phyloP scores from a whole-genome alignment of 1,140 invertebrate genomes.

The Gryllus bimaculatus region DNA sequence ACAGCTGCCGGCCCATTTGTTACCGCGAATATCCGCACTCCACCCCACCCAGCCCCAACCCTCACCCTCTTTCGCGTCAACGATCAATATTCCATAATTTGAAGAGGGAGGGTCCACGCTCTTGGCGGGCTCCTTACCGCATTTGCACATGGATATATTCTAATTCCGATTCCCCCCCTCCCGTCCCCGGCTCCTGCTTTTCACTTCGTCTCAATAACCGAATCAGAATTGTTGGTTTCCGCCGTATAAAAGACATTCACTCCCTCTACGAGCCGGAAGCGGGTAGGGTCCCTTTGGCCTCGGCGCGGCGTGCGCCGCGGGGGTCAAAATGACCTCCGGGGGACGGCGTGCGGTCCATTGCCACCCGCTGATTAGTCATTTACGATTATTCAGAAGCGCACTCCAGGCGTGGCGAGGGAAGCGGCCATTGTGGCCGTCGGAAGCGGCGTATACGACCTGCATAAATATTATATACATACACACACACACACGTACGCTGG shows the following conservation, averaged over 20 bases:
- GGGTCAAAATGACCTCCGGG: neutral
- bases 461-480: neutral
- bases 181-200: neutral
- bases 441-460: neutral
- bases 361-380: neutral
- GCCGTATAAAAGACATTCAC: neutral
- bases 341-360: neutral
- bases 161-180: neutral
- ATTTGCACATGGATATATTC: conserved; percentile 5
- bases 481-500: neutral
- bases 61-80: neutral
- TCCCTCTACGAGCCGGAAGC: neutral
- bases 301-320: too few species aligned
- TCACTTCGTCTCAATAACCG: neutral
- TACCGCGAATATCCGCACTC: neutral
- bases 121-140: neutral
- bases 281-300: neutral
- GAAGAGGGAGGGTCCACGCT: neutral
- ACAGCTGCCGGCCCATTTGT: neutral
- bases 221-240: conserved; percentile 4
- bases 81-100: conserved; percentile 2
- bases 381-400: neutral
- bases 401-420: neutral
- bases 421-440: neutral
- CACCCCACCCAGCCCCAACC: too few species aligned